Percentiles rank a stretch among this genome's conserved stretches.
These are phyloP conservation scores for Cosmia trapezina DNA, from an alignment of 2,888 invertebrate genomes.

Conservation along the genomic window DNA sequence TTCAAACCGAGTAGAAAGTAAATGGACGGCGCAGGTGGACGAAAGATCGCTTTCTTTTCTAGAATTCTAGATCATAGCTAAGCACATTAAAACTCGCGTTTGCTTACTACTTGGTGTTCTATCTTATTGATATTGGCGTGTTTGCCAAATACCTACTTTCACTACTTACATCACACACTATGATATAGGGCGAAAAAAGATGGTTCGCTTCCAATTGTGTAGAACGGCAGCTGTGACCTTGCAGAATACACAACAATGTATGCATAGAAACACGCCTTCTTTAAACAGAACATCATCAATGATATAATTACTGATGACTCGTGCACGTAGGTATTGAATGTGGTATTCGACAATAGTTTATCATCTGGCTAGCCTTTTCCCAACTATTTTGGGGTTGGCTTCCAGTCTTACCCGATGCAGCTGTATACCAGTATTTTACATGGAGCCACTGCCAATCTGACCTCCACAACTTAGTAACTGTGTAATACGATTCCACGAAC, in stretches of 20 bases:
- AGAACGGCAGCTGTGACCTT: slow-evolving; percentile 33
- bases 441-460: too few species aligned
- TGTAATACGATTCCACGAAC: too few species aligned
- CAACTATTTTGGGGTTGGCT: too few species aligned
- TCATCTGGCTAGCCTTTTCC: too few species aligned
- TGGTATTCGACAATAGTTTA: background rate
- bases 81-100: slow-evolving; percentile 7
- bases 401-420: too few species aligned
- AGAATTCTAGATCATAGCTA: background rate
- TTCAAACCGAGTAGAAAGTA: slow-evolving; percentile 23
- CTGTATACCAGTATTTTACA: too few species aligned
- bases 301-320: slow-evolving; percentile 21
- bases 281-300: slow-evolving; percentile 14
- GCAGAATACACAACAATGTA: slow-evolving; percentile 15
- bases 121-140: slow-evolving; percentile 2
- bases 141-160: slow-evolving; percentile 36
- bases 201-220: slow-evolving; percentile 3
- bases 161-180: slow-evolving; percentile 18
- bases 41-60: background rate
- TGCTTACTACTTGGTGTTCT: background rate
- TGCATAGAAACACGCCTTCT: slow-evolving; percentile 22
- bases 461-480: too few species aligned
- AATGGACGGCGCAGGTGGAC: background rate
- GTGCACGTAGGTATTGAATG: background rate
- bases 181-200: slow-evolving; percentile 7